These are phyloP conservation scores for Danio albolineatus DNA, from an alignment of 2,797 vertebrate genomes.

Conservation along the genomic window DNA sequence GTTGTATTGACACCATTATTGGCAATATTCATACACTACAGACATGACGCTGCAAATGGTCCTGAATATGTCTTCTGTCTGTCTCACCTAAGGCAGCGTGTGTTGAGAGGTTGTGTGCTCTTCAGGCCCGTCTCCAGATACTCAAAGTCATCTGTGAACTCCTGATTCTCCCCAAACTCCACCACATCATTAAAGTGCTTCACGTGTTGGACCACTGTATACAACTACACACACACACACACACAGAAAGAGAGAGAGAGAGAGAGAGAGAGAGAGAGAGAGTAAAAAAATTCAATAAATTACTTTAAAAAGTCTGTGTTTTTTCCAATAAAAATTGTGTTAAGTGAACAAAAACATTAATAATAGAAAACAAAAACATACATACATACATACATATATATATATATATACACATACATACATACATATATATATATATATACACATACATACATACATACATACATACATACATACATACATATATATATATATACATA, in stretches of 20 bases:
- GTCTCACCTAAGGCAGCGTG: constrained; percentile 95
- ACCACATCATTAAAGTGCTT: constrained; percentile 99
- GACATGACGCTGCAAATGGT: neutral
- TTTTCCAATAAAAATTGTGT: neutral
- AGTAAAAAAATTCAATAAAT: neutral
- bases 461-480: too few relatives aligned
- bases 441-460: too few relatives aligned
- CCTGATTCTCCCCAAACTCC: constrained; percentile 99
- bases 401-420: too few relatives aligned
- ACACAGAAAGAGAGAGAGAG: too few relatives aligned
- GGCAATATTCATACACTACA: neutral
- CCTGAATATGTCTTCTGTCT: neutral
- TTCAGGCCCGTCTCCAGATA: constrained; percentile 97
- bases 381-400: too few relatives aligned
- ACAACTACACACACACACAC: constrained; percentile 84
- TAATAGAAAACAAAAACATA: neutral
- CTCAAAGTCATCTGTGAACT: constrained; percentile 98
- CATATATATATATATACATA: neutral
- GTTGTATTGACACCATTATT: neutral
- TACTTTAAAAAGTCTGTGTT: neutral
- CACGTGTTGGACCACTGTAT: constrained; percentile 97
- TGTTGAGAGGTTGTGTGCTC: constrained; percentile 96
- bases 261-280: too few relatives aligned
- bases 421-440: too few relatives aligned
- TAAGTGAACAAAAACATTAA: neutral